Base-by-base conservation (phyloP, 2,888 invertebrate species). In the Drosophila leonis region DNA sequence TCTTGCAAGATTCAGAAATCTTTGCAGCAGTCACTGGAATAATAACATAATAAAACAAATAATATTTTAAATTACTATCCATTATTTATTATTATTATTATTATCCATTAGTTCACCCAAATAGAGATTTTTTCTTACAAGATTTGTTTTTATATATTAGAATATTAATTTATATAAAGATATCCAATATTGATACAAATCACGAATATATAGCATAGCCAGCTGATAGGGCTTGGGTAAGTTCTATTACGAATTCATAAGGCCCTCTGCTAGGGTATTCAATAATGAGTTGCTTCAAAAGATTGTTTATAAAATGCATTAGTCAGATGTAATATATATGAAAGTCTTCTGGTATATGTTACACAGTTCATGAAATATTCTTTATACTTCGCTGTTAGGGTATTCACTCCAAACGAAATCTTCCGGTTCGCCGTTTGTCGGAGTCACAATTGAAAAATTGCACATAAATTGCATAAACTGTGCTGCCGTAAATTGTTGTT, bases 401-500 rank as follows among this genome's bases (percentile, higher is more conserved):
- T 10, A 56, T 56, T 31, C 41, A 42, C n/a, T 69, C 73, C 73
- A 71, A 83, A 72, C 66, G 72, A 82, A 87, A 74, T 84, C 82
- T 82, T 82, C 84, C 88, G 82, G 73, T 69, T 82, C 72, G 64
- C 46, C 52, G 57, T 60, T 46, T 57, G 65, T 46, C 57, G 65
- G 54, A 37, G 70, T 49, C 70, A 69, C 78, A 89, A 85, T 89
- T 85, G 84, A 89, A 85, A 85, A 89, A 89, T 88, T 84, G 77
- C 89, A 81, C 75, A 84, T 83, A 83, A 84, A 84, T 84, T 88
- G 84, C 84, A 86, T 81, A 88, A 84, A 86, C 64, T 54, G 65
- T 42, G 52, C 33, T 66, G 66, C 46, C 65, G 70, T 76, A 87
- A 87, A 84, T 88, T 79, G 72, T 67, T 66, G 65, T 59, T 48